phyloP scores from a whole-genome alignment of 2,888 invertebrate species.

The Nomada hirtipes region DNA sequence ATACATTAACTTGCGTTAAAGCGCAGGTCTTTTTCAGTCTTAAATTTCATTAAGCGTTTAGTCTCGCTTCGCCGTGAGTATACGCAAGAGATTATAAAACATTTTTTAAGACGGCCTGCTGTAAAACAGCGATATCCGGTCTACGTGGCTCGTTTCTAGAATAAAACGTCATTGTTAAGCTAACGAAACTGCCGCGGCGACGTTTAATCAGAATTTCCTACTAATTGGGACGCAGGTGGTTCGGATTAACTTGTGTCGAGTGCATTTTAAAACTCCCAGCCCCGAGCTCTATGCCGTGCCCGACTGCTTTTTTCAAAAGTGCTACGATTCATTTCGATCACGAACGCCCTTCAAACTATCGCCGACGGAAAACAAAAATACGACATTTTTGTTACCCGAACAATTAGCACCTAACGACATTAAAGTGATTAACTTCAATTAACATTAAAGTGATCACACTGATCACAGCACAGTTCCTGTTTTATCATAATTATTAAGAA shows the following conservation, averaged over 20 bases:
- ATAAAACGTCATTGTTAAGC: constrained; percentile 4
- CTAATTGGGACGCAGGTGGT: constrained; percentile 34
- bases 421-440: too few relatives aligned
- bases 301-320: neutral
- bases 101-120: neutral
- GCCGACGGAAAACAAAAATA: neutral
- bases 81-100: too few relatives aligned
- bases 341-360: neutral
- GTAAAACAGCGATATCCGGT: neutral
- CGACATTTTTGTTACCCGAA: neutral
- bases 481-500: too few relatives aligned
- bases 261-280: constrained; percentile 19
- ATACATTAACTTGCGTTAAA: too few relatives aligned
- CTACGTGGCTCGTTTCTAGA: neutral
- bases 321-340: constrained; percentile 6
- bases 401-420: too few relatives aligned
- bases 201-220: constrained; percentile 26
- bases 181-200: neutral
- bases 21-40: too few relatives aligned
- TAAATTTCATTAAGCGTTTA: too few relatives aligned
- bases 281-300: too few relatives aligned
- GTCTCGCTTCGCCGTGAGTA: too few relatives aligned
- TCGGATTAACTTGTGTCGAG: constrained; percentile 21
- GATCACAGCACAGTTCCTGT: too few relatives aligned
- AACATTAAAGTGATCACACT: too few relatives aligned